Evolutionary conservation across 1,140 invertebrate species (phyloP).

Genomic region (Aphelenchoides besseyi): DNA sequence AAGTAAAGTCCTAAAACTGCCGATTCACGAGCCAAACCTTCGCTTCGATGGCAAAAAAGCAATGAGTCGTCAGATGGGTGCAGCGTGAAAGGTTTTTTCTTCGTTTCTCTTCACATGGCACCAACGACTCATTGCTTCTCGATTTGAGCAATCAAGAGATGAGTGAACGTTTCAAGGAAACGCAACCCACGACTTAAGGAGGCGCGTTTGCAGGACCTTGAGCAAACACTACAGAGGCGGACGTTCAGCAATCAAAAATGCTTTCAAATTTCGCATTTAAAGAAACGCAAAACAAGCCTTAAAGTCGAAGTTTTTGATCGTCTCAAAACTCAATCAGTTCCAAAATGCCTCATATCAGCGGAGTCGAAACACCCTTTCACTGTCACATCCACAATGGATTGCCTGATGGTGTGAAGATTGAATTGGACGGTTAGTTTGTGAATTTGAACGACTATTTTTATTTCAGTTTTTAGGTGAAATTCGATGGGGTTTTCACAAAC

Average conservation of each 20-base stretch:
- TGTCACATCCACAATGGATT: background rate
- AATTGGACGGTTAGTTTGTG: background rate
- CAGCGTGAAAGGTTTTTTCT: too few species aligned
- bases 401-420: background rate
- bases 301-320: background rate
- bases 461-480: too few species aligned
- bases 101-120: too few species aligned
- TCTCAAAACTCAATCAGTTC: background rate
- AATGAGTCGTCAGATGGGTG: too few species aligned
- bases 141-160: too few species aligned
- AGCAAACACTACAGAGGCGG: too few species aligned
- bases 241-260: background rate
- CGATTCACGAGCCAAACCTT: too few species aligned
- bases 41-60: too few species aligned
- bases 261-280: background rate
- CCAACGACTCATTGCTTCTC: too few species aligned
- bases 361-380: background rate
- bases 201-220: background rate
- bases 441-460: background rate
- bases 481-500: background rate
- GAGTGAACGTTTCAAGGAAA: conserved; percentile 1
- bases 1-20: too few species aligned
- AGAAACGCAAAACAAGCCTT: background rate
- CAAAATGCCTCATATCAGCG: background rate
- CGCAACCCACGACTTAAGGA: background rate